These are phyloP conservation scores for Drosophila anomalata DNA, from an alignment of 2,888 invertebrate species.

Conservation along the genomic window DNA sequence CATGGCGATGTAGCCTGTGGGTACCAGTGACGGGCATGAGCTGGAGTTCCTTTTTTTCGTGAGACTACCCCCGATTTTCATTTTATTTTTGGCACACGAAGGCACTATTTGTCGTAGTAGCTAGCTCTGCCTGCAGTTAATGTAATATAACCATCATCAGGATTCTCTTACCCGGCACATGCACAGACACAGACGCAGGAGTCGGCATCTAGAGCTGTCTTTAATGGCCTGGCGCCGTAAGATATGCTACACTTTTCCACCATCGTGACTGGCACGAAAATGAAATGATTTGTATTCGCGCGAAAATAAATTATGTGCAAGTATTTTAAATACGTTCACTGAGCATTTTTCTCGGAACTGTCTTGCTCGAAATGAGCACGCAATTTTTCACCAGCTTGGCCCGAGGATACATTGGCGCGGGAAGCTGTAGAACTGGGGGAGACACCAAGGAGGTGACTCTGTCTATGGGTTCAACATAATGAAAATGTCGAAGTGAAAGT, in stretches of 20 bases:
- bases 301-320: slow-evolving; percentile 78
- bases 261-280: slow-evolving; percentile 76
- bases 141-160: slow-evolving; percentile 76
- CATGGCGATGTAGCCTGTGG: slow-evolving; percentile 54
- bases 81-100: slow-evolving; percentile 74
- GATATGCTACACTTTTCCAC: slow-evolving; percentile 70
- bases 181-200: background rate
- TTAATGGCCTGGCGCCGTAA: slow-evolving; percentile 64
- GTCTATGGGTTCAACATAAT: slow-evolving; percentile 64
- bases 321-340: slow-evolving; percentile 77
- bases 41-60: slow-evolving; percentile 33
- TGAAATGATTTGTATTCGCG: slow-evolving; percentile 79
- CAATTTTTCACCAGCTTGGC: slow-evolving; percentile 67
- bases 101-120: slow-evolving; percentile 54
- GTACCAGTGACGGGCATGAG: slow-evolving; percentile 1
- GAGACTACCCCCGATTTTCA: slow-evolving; percentile 73
- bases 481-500: slow-evolving; percentile 80
- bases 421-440: background rate
- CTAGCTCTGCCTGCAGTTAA: slow-evolving; percentile 63
- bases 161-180: slow-evolving; percentile 11
- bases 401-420: background rate
- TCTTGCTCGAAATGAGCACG: slow-evolving; percentile 59
- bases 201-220: slow-evolving; percentile 29
- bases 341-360: slow-evolving; percentile 37
- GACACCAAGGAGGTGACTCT: slow-evolving; percentile 25